Evolutionary conservation across 2,113 vertebrate genomes (phyloP).

Genomic region (Chloebia gouldiae): DNA sequence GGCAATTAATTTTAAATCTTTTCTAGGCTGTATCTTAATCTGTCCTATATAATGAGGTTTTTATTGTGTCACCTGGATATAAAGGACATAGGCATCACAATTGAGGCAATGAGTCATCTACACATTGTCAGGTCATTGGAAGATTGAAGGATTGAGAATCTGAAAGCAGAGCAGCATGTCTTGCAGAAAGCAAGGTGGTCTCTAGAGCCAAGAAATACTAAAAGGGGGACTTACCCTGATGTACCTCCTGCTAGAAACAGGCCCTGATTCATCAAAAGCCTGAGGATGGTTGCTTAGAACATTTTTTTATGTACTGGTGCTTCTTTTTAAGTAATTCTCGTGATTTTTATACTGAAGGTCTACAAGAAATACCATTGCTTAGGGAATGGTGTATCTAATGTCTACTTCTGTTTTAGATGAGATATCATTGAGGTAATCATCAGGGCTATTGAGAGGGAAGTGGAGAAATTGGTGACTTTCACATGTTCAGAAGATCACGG

Average conservation of each 20-base stretch:
- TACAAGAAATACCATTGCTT: not conserved
- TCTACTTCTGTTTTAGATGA: not conserved
- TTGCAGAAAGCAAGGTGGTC: not conserved
- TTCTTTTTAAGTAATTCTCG: not conserved
- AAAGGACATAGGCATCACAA: not conserved
- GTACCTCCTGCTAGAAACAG: not conserved
- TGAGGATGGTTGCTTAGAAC: not conserved
- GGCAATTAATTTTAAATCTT: not conserved
- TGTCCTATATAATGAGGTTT: not conserved
- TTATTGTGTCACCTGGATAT: not conserved
- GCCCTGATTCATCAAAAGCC: not conserved
- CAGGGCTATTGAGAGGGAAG: not conserved
- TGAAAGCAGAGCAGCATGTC: not conserved
- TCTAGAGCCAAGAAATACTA: not conserved
- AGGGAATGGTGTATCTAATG: not conserved
- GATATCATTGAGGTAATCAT: not conserved
- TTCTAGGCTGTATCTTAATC: not conserved
- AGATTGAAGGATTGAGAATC: not conserved
- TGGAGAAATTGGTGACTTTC: not conserved
- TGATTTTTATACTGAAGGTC: not conserved
- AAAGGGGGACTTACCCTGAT: not conserved
- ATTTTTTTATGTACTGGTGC: not conserved
- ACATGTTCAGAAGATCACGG: not conserved
- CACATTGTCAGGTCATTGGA: not conserved
- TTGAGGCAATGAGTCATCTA: not conserved